Conservation (phyloP, 30 jellyfish, hydroid and myxozoan genomes). For the Aurelia sp. region DNA sequence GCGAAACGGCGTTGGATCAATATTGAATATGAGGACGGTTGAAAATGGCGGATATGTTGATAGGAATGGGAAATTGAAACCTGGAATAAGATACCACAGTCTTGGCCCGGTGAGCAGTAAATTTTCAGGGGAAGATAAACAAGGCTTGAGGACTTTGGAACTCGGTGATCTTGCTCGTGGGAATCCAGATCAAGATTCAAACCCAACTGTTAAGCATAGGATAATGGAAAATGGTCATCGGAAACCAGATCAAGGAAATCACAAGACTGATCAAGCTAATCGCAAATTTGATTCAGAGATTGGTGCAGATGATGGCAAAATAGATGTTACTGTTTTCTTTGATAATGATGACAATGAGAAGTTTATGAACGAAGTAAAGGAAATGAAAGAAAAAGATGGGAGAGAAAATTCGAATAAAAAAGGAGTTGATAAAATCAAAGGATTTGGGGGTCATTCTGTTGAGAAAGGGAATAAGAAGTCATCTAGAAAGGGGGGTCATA, state of each 20-base stretch:
- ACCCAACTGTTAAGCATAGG: neutral
- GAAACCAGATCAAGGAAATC: neutral
- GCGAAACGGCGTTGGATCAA: conserved; percentile 13
- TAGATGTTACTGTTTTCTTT: conserved; percentile 78
- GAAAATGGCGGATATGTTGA: neutral
- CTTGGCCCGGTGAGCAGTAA: conserved; percentile 24
- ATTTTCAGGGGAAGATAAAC: conserved; percentile 12
- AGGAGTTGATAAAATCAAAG: neutral
- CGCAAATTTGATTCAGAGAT: conserved; percentile 23
- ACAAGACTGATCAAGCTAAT: neutral
- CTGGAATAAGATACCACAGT: conserved; percentile 16
- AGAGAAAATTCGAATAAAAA: neutral
- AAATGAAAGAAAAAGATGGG: conserved; percentile 3
- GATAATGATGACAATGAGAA: conserved; percentile 50
- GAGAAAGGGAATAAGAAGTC: conserved; percentile 3
- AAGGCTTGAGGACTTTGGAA: neutral
- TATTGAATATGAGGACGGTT: conserved; percentile 41
- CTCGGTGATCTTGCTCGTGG: neutral
- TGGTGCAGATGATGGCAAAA: conserved; percentile 47
- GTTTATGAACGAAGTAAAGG: conserved; percentile 34
- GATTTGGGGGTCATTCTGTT: neutral
- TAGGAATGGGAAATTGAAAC: neutral
- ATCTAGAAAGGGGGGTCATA: neutral
- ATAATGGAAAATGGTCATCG: neutral
- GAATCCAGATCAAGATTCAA: neutral